These are phyloP conservation scores for Nematostella vectensis DNA, from an alignment of 92 coral and sea anemone genomes.

Conservation along the genomic window DNA sequence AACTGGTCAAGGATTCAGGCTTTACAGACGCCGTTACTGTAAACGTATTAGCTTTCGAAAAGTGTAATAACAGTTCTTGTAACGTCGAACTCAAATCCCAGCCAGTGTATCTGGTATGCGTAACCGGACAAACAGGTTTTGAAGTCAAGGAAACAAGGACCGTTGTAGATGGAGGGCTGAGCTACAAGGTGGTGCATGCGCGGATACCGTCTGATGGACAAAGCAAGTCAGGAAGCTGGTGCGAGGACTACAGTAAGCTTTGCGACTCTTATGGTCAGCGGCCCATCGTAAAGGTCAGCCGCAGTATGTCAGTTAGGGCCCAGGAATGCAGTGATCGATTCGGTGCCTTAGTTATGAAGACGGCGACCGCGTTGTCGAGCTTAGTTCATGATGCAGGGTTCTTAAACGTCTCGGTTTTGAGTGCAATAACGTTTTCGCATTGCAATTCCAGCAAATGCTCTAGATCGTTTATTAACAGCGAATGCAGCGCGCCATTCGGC, in stretches of 20 bases:
- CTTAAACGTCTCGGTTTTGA: slow-evolving; percentile 13
- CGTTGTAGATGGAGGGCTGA: slow-evolving; percentile 14
- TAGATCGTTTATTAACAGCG: slow-evolving; percentile 2
- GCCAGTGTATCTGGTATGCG: slow-evolving; percentile 3
- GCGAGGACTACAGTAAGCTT: slow-evolving; percentile 29
- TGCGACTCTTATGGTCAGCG: slow-evolving; percentile 44
- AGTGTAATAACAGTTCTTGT: background rate
- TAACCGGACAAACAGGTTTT: slow-evolving; percentile 2
- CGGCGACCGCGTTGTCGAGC: background rate
- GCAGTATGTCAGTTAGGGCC: background rate
- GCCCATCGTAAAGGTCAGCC: slow-evolving; percentile 17
- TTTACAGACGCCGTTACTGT: background rate
- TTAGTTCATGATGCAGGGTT: slow-evolving; percentile 24
- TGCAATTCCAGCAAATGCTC: slow-evolving; percentile 16
- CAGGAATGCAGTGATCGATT: background rate
- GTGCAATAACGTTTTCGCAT: slow-evolving; percentile 26
- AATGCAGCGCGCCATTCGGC: slow-evolving; percentile 27
- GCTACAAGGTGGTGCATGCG: slow-evolving; percentile 21
- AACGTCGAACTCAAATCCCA: background rate
- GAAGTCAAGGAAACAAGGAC: slow-evolving; percentile 13
- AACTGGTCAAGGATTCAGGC: background rate
- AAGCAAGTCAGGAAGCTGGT: slow-evolving; percentile 19
- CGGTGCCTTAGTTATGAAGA: background rate
- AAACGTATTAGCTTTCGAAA: background rate
- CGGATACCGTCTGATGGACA: slow-evolving; percentile 10